Percentiles rank a stretch among this genome's conserved stretches.
Conservation (phyloP, 2,113 vertebrate species). For the Myodes glareolus region DNA sequence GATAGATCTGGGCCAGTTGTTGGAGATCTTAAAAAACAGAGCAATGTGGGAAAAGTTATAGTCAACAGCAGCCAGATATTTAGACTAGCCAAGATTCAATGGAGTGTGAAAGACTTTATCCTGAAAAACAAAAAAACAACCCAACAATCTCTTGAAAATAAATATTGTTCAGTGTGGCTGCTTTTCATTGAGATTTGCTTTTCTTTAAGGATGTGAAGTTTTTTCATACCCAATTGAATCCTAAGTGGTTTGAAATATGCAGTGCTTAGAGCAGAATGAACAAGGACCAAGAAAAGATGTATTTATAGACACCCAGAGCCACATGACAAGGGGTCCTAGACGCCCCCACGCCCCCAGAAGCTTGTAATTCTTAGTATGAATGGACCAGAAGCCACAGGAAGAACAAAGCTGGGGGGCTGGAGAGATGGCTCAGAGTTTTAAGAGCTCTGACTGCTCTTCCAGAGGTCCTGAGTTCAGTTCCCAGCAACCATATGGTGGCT, state of each 20-base stretch:
- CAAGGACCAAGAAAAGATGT: background rate
- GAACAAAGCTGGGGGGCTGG: background rate
- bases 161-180: background rate
- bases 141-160: background rate
- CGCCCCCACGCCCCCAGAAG: background rate
- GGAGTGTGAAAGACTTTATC: background rate
- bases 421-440: too few species aligned
- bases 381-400: background rate
- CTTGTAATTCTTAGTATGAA: background rate
- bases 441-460: too few species aligned
- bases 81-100: background rate
- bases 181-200: background rate
- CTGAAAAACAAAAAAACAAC: background rate
- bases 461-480: too few species aligned
- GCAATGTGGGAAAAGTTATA: background rate
- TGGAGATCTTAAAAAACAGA: background rate
- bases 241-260: background rate
- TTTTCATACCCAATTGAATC: background rate
- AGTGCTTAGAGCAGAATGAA: background rate
- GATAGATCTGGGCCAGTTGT: background rate
- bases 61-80: background rate
- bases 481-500: too few species aligned
- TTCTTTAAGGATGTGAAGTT: background rate
- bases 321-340: background rate
- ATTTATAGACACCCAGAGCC: background rate